These are phyloP conservation scores for Mus spicilegus DNA, from an alignment of 2,113 vertebrate species.

Conservation along the genomic window DNA sequence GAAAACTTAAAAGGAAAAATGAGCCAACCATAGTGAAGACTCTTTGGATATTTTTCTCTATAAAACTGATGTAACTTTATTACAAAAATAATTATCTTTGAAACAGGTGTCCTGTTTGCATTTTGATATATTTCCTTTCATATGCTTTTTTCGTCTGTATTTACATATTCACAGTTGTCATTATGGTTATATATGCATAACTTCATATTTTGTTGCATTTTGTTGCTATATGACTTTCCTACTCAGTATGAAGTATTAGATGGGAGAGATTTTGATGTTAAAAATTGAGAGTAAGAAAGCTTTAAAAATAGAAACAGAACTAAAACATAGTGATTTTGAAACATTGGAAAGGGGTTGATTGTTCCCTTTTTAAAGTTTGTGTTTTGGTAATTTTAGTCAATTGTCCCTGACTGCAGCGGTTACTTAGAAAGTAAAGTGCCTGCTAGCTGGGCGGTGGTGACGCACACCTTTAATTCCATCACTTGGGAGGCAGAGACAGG, in stretches of 20 bases:
- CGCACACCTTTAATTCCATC: too few relatives aligned
- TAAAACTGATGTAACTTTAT: neutral
- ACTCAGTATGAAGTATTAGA: neutral
- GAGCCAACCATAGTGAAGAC: neutral
- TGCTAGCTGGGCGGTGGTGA: too few relatives aligned
- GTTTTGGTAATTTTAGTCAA: neutral
- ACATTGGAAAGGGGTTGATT: neutral
- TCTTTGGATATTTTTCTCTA: neutral
- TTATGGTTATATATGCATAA: neutral
- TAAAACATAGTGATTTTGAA: neutral
- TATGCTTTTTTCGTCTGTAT: neutral
- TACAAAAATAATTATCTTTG: neutral
- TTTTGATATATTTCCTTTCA: neutral
- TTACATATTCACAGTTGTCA: neutral
- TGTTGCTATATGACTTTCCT: neutral
- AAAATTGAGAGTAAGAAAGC: neutral
- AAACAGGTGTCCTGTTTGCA: neutral
- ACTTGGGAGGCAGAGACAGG: too few relatives aligned
- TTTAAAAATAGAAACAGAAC: constrained; percentile 7
- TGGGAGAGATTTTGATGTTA: neutral
- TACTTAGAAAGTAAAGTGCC: neutral
- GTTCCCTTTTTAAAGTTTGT: neutral
- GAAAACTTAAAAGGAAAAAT: neutral
- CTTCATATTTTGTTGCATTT: neutral
- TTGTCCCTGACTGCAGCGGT: neutral